Evolutionary conservation across 2,888 invertebrate species (phyloP).

Genomic region (Cyclophora punctaria): DNA sequence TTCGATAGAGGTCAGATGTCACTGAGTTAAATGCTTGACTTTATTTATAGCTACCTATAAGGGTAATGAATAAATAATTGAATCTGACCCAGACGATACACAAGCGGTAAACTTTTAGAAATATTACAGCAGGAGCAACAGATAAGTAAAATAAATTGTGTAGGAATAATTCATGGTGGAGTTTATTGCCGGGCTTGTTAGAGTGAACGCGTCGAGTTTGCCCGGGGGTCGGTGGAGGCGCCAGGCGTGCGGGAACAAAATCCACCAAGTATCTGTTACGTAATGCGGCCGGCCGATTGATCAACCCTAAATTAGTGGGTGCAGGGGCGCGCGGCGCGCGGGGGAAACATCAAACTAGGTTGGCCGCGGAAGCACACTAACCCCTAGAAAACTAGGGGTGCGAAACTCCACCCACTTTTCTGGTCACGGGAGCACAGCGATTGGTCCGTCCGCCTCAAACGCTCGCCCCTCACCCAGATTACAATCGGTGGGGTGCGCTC

Average conservation of each 20-base stretch:
- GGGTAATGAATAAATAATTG: no score
- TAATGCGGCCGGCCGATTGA: slow-evolving; percentile 65
- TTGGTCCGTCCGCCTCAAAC: slow-evolving; percentile 66
- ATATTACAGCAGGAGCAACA: no score
- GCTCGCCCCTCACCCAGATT: slow-evolving; percentile 71
- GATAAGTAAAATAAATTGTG: no score
- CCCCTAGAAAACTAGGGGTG: slow-evolving; percentile 76
- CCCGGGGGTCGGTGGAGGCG: slow-evolving; percentile 2
- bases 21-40: no score
- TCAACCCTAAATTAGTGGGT: slow-evolving; percentile 72
- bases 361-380: slow-evolving; percentile 75
- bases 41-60: no score
- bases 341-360: slow-evolving; percentile 69
- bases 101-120: no score
- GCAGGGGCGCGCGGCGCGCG: slow-evolving; percentile 51
- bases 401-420: slow-evolving; percentile 75
- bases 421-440: slow-evolving; percentile 72
- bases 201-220: neutral
- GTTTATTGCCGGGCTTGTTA: no score
- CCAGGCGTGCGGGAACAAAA: slow-evolving; percentile 21
- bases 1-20: no score
- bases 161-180: no score
- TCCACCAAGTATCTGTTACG: slow-evolving; percentile 53
- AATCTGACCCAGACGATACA: no score
- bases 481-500: slow-evolving; percentile 74